These are phyloP conservation scores for Ecdyonurus torrentis DNA, from an alignment of 2,888 invertebrate species.

Conservation along the genomic window DNA sequence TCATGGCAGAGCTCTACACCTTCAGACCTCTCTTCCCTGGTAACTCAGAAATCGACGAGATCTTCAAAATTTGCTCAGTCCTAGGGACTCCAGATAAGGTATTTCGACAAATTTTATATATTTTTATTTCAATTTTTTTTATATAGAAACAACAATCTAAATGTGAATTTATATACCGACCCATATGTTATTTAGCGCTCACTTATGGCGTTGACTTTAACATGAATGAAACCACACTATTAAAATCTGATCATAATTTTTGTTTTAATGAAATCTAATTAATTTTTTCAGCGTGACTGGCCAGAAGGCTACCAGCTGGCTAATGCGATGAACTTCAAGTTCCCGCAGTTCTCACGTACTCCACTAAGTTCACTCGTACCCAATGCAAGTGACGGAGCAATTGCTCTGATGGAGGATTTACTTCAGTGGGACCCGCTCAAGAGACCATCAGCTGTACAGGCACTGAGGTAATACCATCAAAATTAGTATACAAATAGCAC, in stretches of 20 bases:
- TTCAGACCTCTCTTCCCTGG: constrained; percentile 91
- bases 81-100: constrained; percentile 84
- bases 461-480: too few species aligned
- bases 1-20: constrained; percentile 93
- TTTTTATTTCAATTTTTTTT: too few species aligned
- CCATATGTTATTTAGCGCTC: too few species aligned
- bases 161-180: too few species aligned
- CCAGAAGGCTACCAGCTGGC: constrained; percentile 89
- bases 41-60: constrained; percentile 90
- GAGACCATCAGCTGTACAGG: constrained; percentile 79
- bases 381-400: constrained; percentile 64
- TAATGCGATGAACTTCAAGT: constrained; percentile 85
- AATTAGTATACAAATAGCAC: too few species aligned
- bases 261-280: constrained; percentile 7
- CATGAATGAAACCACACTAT: too few species aligned
- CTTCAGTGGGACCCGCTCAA: constrained; percentile 84
- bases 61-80: constrained; percentile 86
- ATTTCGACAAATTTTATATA: too few species aligned
- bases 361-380: constrained; percentile 65
- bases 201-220: too few species aligned
- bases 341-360: constrained; percentile 74
- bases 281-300: constrained; percentile 58
- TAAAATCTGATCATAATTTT: neutral
- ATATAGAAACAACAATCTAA: too few species aligned
- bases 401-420: constrained; percentile 70